Evolutionary conservation across 92 coral and sea anemone genomes (phyloP), one percentile per base, ranked within the genome.

Genomic region (Phenganax marumi): DNA sequence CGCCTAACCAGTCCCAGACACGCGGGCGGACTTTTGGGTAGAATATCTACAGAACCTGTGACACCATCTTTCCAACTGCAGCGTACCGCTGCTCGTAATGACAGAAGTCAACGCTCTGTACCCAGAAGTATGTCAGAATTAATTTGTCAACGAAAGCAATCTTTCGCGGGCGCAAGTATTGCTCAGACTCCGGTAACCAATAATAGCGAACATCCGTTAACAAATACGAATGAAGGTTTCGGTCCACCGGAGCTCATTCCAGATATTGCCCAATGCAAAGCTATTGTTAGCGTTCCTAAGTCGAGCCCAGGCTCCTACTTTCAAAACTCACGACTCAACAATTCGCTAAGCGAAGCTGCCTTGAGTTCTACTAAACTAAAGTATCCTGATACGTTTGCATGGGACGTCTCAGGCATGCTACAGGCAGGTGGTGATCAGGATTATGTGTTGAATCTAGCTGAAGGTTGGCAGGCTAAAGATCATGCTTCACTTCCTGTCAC

Each of bases 341-440:
- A 19, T 8, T 10, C 57, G 19, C 6, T 12, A 22, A 19, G 19
- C n/a, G 73, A 63, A 22, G 47, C 25, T 47, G 53, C 73, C 11
- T 16, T 58, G 21, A 50, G 50, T 23, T 25, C 81, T 2, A 48
- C 81, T 10, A 78, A 78, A 63, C 52, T 61, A 46, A 78, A 78
- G 26, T 60, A 62, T 25, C 83, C 17, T 8, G 83, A 78, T n/a
- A 48, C 83, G 68, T 78, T 78, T 12, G 46, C 83, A 1, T 96
- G 99, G 99, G 99, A 96, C 48, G 95, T 92, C 10, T 72, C 83
- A 48, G 72, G 83, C 46, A 63, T 61, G 58, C 47, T 78, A n/a
- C 70, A 77, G 64, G 69, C 25, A 8, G 83, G 73, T 12, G 33
- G 25, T 18, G 83, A 78, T 21, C 55, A 61, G 25, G 83, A 78